Conservation (phyloP, 2,888 invertebrate species). For the Drosophila mercatorum region DNA sequence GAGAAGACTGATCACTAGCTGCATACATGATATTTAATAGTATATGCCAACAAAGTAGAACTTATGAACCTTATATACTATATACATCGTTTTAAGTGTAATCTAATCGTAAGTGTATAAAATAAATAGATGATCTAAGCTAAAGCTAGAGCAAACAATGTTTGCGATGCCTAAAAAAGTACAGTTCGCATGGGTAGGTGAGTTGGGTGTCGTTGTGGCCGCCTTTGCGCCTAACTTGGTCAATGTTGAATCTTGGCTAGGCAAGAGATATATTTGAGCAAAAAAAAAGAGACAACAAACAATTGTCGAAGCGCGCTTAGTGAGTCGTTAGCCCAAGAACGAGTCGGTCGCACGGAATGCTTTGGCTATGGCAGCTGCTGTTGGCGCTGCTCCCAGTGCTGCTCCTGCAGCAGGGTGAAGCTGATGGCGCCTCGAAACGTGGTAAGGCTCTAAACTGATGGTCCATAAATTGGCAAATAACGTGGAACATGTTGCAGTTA, state of each 20-base stretch:
- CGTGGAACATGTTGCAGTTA: slow-evolving; percentile 76
- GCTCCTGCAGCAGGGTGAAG: slow-evolving; percentile 23
- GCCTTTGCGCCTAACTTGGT: slow-evolving; percentile 61
- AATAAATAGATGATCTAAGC: slow-evolving; percentile 46
- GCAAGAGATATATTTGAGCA: slow-evolving; percentile 47
- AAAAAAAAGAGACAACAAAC: slow-evolving; percentile 24
- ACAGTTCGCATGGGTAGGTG: slow-evolving; percentile 33
- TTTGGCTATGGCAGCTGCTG: slow-evolving; percentile 41
- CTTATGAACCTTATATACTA: slow-evolving; percentile 5
- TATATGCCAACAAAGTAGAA: background rate
- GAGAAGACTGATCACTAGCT: slow-evolving; percentile 2
- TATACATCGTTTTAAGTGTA: slow-evolving; percentile 3
- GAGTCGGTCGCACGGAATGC: slow-evolving; percentile 56
- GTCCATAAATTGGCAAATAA: background rate
- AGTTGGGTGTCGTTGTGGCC: slow-evolving; percentile 10
- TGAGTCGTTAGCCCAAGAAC: slow-evolving; percentile 66
- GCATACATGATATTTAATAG: slow-evolving; percentile 5
- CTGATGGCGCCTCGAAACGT: slow-evolving; percentile 62
- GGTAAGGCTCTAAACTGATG: slow-evolving; percentile 41
- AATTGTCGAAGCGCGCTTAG: slow-evolving; percentile 58
- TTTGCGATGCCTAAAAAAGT: background rate
- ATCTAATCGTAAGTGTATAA: slow-evolving; percentile 19
- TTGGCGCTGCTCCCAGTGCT: slow-evolving; percentile 18
- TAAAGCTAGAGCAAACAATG: slow-evolving; percentile 1
- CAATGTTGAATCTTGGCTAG: slow-evolving; percentile 69